Base-by-base conservation (phyloP, 2,888 invertebrate species). In the Drosophila acutilabella region DNA sequence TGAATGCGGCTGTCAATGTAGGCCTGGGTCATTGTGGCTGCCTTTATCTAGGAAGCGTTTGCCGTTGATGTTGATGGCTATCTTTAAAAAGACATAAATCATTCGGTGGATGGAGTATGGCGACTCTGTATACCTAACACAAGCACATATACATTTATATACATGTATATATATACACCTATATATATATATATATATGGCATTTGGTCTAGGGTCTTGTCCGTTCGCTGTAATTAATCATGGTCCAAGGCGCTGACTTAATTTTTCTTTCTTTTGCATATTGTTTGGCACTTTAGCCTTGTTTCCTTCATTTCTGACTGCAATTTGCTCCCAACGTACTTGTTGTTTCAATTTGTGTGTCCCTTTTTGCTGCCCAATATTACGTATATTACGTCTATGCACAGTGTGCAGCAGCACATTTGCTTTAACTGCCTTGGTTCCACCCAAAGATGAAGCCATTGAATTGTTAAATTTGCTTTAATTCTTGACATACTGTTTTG, bases 21-120 rank as follows among this genome's bases (percentile, higher is more conserved):
- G 40, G 44, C 23, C 60, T 44, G 60, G 60, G 60, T 61, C 80
- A 85, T 85, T 81, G 88, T 77, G 81, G 71, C 74, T 54, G 81
- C 68, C 68, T 70, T 82, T 88, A 82, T 88, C 82, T 82, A 78
- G 57, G 60, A 77, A 66, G 53, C 83, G 74, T 74, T 86, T 82
- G 81, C 74, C 87, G 87, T 83, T 88, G 86, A 88, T 88, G 82
- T 88, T 82, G 82, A 83, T 83, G 88, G 74, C 88, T 88, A 83
- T 83, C 82, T 83, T 83, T 88, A 83, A 83, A 83, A 83, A 72
- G 81, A 88, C 82, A 83, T 83, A 83, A 83, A 83, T 83, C 82
- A 83, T 74, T 80, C 57, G 13, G 52, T 58, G 64, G 64, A 40
- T 44, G 53, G 58, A 53, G 30, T 72, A 10, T 7, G 42, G 44